Evolutionary conservation across 2,888 invertebrate species (phyloP), one percentile per base, ranked within the genome.

Genomic region (Eretmocerus hayati): DNA sequence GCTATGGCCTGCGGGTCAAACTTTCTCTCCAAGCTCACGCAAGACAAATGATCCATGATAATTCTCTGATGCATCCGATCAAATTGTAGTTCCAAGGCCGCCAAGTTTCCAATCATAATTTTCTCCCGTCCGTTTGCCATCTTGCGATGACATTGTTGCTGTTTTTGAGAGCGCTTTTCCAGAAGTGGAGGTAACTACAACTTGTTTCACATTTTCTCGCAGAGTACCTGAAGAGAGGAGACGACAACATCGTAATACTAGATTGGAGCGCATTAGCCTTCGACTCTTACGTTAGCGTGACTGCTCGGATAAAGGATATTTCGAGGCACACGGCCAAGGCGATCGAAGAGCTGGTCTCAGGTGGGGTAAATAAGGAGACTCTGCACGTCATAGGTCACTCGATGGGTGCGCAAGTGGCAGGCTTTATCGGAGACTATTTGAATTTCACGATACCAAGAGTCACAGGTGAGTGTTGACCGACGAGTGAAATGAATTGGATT

Each of bases 311-410:
- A 2, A 39, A 48, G 16, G 35, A 42, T 3, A 48, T 66, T 19
- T 58, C 62, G 0, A 51, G 43, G 42, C 39, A 52, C 4, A 42
- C 59, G 6, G 57, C 62, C 1, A 19, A 19, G 26, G 41, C 55
- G 16, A 9, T 65, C 4, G 33, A 56, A 11, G 42, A 47, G 6
- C 51, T 62, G 19, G 48, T 53, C 5, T 13, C 37, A n/a, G 35
- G 46, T n/a, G 54, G 59, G 51, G 31, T 58, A 13, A 42, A 62
- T 39, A 15, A 54, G 5, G 46, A 57, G 15, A 58, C 16, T 8
- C 42, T 64, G 13, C 64, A 65, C 41, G 32, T 64, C 16, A 30
- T 66, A 15, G 63, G 61, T 0, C 64, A 65, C 16, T 66, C 66
- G 1, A 26, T 65, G 31, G 66, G 66, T 3, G 60, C 53, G 3